phyloP scores from a whole-genome alignment of 2,797 vertebrate species.

The Intellagama lesueurii region DNA sequence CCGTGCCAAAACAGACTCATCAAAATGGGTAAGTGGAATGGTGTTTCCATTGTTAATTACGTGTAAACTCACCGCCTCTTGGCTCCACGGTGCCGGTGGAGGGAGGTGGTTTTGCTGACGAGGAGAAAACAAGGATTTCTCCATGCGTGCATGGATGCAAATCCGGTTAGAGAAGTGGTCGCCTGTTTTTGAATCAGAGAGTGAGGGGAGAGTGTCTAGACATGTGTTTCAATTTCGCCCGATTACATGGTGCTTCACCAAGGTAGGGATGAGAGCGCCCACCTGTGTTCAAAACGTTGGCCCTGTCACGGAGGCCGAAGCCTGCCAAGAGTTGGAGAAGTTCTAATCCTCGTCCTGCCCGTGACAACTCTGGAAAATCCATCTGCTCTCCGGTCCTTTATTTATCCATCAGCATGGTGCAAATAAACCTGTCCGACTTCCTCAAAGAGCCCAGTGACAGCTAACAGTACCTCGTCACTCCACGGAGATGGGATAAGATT shows the following conservation, averaged over 20 bases:
- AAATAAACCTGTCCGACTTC: background rate
- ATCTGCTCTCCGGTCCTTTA: background rate
- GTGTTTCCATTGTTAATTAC: constrained; percentile 30
- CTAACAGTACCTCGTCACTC: constrained; percentile 10
- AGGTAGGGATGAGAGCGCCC: background rate
- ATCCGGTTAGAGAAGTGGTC: background rate
- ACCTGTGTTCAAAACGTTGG: background rate
- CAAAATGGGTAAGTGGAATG: background rate
- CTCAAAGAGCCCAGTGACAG: background rate
- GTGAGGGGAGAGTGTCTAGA: background rate
- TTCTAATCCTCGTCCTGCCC: background rate
- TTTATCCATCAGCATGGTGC: background rate
- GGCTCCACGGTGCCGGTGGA: background rate
- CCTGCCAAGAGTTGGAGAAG: background rate
- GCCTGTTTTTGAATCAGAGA: background rate
- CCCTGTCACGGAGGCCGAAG: too few species aligned
- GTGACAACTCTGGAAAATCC: background rate
- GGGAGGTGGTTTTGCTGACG: constrained; percentile 25
- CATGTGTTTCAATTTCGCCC: background rate
- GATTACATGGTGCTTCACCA: background rate
- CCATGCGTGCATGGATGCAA: constrained; percentile 21
- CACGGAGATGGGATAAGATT: background rate
- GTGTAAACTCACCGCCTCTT: background rate
- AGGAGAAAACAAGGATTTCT: background rate
- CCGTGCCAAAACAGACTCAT: background rate